Percentiles rank a stretch among this genome's conserved stretches.
Conservation (phyloP, 1,140 invertebrate species). For the Orussus abietinus region DNA sequence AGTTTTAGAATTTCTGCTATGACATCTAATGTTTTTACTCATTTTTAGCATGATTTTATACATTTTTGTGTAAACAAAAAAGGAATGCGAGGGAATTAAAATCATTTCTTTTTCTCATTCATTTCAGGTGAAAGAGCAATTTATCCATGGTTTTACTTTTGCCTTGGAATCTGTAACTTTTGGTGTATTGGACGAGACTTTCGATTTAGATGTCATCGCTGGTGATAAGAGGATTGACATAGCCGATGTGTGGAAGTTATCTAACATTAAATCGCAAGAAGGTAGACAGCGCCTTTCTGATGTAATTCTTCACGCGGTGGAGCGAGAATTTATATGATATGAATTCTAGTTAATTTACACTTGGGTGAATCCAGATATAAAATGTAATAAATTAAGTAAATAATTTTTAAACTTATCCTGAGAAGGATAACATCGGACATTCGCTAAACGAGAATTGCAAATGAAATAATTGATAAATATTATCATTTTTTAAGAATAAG, state of each 20-base stretch:
- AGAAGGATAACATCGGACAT: no score
- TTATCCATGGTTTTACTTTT: constrained; percentile 59
- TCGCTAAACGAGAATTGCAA: no score
- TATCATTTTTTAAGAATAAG: no score
- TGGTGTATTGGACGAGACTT: constrained; percentile 57
- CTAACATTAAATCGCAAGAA: constrained; percentile 37
- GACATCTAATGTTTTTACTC: no score
- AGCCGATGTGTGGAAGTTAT: constrained; percentile 35
- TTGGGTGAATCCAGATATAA: no score
- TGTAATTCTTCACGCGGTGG: constrained; percentile 62
- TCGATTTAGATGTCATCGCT: constrained; percentile 59
- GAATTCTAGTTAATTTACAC: no score
- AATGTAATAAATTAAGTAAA: no score
- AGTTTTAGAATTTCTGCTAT: no score
- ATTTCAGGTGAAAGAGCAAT: constrained; percentile 58
- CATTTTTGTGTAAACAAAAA: no score
- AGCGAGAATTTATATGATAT: constrained; percentile 59
- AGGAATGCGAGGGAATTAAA: not conserved
- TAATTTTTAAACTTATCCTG: no score
- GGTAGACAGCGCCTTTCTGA: constrained; percentile 58
- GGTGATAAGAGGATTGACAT: constrained; percentile 40
- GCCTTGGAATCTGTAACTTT: constrained; percentile 62
- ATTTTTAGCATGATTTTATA: no score
- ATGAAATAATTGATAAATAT: no score
- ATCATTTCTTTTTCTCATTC: constrained; percentile 7